Conservation (phyloP, 2,888 invertebrate genomes). For the Chrysotoxum bicinctum region DNA sequence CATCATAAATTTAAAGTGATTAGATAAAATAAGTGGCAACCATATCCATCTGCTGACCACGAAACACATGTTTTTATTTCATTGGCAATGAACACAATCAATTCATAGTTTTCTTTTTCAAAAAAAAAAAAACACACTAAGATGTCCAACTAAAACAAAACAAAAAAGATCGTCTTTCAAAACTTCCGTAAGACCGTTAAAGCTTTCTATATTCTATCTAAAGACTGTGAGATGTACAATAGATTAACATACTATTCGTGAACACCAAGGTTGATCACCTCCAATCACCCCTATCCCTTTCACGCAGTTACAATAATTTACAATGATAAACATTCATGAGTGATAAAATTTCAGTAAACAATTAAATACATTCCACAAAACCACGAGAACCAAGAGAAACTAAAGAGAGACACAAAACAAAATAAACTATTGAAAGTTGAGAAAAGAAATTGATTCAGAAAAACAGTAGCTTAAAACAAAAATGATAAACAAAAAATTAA, state of each 20-base stretch:
- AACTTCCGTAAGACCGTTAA: background rate
- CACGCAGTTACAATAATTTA: background rate
- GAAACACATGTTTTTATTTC: too few relatives aligned
- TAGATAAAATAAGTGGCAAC: too few relatives aligned
- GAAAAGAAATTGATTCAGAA: constrained; percentile 7
- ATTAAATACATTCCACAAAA: constrained; percentile 65
- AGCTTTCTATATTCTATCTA: background rate
- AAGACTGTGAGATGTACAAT: background rate
- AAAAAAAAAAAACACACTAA: too few relatives aligned
- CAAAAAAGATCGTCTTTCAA: background rate
- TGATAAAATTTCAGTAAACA: constrained; percentile 35
- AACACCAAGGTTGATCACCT: constrained; percentile 11
- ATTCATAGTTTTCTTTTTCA: too few relatives aligned
- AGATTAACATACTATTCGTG: background rate
- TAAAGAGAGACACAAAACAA: constrained; percentile 18
- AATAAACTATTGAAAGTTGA: background rate
- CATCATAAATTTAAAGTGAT: too few relatives aligned
- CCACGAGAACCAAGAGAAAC: background rate
- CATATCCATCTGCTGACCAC: too few relatives aligned
- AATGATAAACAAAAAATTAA: background rate
- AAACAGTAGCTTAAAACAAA: background rate
- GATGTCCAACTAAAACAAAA: too few relatives aligned
- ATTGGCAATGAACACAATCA: too few relatives aligned
- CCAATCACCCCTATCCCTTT: background rate
- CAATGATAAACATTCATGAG: constrained; percentile 19